These are phyloP conservation scores for Bostrychus sinensis DNA, from an alignment of 2,113 vertebrate species.

Conservation along the genomic window DNA sequence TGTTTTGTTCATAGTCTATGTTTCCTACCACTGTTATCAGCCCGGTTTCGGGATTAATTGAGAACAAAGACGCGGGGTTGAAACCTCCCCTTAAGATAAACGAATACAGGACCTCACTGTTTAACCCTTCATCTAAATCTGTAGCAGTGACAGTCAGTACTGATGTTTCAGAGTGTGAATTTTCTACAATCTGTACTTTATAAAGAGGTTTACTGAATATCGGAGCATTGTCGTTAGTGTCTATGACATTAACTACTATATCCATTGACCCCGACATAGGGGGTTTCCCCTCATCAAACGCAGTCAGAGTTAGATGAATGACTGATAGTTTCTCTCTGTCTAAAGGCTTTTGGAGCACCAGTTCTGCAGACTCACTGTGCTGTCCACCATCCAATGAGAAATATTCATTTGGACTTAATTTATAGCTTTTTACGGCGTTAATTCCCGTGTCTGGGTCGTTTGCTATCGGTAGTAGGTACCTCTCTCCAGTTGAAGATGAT, in stretches of 20 bases:
- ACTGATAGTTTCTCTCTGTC: constrained; percentile 72
- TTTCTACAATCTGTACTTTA: constrained; percentile 73
- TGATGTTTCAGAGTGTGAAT: constrained; percentile 45
- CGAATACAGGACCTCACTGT: constrained; percentile 57
- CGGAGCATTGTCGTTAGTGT: constrained; percentile 74
- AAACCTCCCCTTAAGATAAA: constrained; percentile 69
- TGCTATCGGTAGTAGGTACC: constrained; percentile 71
- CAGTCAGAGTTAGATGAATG: constrained; percentile 69
- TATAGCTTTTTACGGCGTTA: constrained; percentile 76
- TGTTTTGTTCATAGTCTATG: constrained; percentile 78
- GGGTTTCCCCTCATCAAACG: constrained; percentile 78
- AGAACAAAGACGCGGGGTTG: constrained; percentile 74
- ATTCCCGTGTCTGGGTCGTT: constrained; percentile 71
- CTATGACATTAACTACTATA: constrained; percentile 63
- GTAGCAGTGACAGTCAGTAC: constrained; percentile 67
- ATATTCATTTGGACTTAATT: constrained; percentile 75
- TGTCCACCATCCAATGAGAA: constrained; percentile 76
- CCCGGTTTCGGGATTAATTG: constrained; percentile 77
- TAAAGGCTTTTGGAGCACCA: constrained; percentile 75
- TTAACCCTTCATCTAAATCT: constrained; percentile 81
- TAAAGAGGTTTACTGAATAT: constrained; percentile 74
- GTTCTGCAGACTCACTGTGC: constrained; percentile 69
- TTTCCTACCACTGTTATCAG: constrained; percentile 76
- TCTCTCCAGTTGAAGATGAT: constrained; percentile 64
- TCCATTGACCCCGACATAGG: constrained; percentile 64